Evolutionary conservation across 1,140 invertebrate genomes (phyloP).

Genomic region (Pseudomyrmex gracilis): DNA sequence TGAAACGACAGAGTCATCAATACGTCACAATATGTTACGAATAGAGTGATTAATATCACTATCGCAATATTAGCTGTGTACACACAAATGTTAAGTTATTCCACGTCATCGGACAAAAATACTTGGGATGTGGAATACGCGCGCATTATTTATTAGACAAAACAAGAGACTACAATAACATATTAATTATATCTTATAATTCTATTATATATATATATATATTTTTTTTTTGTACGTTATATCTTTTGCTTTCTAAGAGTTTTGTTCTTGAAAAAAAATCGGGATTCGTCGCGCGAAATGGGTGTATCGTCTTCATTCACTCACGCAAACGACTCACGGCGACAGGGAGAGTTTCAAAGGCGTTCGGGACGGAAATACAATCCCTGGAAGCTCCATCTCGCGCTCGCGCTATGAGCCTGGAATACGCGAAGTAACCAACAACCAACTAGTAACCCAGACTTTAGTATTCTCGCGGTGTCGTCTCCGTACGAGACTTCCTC

Average conservation of each 20-base stretch:
- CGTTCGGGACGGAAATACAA: conserved; percentile 68
- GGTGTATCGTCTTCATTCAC: conserved; percentile 37
- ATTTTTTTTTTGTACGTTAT: no score
- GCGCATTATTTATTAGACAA: not conserved
- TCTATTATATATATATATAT: no score
- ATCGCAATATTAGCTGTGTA: not conserved
- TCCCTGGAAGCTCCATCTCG: conserved; percentile 71
- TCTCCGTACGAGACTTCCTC: conserved; percentile 76
- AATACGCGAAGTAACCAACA: conserved; percentile 76
- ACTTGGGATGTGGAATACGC: not conserved
- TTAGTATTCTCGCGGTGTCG: conserved; percentile 81
- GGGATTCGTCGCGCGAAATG: conserved; percentile 11
- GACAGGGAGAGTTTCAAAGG: conserved; percentile 55
- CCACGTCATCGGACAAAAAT: not conserved
- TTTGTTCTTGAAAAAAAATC: not conserved
- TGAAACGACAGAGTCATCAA: not conserved
- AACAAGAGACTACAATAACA: no score
- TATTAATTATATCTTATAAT: no score
- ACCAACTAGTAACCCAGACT: conserved; percentile 81
- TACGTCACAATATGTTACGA: not conserved
- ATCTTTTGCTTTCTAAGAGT: no score
- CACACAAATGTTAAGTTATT: conserved; percentile 5
- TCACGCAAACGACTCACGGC: conserved; percentile 32
- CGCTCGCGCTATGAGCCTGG: conserved; percentile 68
- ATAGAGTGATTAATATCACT: not conserved